phyloP scores from a whole-genome alignment of 2,113 vertebrate species.

The Dasyurus viverrinus region DNA sequence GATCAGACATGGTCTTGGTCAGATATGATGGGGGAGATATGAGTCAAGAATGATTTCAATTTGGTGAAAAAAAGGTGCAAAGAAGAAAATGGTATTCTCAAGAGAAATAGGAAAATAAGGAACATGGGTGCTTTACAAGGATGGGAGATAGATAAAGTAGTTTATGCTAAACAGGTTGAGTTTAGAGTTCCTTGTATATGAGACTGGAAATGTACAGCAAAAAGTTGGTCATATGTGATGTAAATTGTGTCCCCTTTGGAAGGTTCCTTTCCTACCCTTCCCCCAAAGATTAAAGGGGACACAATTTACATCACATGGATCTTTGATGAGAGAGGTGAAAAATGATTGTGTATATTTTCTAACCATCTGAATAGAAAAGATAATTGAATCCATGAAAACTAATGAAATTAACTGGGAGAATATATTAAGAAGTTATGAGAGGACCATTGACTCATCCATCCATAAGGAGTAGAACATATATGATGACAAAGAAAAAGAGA shows the following conservation, averaged over 20 bases:
- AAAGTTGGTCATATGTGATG: neutral
- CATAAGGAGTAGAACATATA: neutral
- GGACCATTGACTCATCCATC: neutral
- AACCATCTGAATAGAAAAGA: neutral
- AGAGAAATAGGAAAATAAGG: neutral
- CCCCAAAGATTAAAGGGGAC: too few relatives aligned
- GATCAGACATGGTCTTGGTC: neutral
- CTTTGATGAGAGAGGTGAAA: neutral
- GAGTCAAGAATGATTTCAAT: neutral
- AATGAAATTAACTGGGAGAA: neutral
- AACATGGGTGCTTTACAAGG: neutral
- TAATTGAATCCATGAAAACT: neutral
- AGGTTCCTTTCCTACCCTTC: too few relatives aligned
- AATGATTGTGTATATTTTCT: neutral
- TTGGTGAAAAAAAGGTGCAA: too few relatives aligned
- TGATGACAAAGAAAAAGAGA: neutral
- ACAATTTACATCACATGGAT: neutral
- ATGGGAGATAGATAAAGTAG: neutral
- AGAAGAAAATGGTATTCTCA: too few relatives aligned
- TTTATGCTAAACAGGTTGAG: neutral
- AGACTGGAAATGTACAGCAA: neutral
- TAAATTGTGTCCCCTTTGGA: too few relatives aligned
- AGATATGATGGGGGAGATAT: too few relatives aligned
- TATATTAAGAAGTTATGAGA: neutral
- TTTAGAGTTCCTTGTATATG: neutral